These are phyloP conservation scores for Anagyrus pseudococci DNA, from an alignment of 2,888 invertebrate genomes.

Conservation along the genomic window DNA sequence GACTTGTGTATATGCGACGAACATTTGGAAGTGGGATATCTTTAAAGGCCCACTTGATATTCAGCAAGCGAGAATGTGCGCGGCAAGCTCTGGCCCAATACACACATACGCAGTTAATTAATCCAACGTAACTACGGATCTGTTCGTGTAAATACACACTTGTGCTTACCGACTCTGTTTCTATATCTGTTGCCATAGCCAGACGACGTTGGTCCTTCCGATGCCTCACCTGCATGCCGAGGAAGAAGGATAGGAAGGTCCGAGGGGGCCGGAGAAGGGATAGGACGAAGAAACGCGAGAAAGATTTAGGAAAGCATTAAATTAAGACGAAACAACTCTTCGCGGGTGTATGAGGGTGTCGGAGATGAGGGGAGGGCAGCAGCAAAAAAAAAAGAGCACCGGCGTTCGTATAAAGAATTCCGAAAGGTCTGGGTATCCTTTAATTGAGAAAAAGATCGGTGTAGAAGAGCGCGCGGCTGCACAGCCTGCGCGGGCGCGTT, in stretches of 20 bases:
- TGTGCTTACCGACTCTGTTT: conserved; percentile 42
- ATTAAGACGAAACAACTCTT: conserved; percentile 20
- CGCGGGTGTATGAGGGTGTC: neutral
- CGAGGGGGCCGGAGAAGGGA: neutral
- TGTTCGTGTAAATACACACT: conserved; percentile 45
- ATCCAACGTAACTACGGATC: conserved; percentile 45
- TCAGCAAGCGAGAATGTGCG: conserved; percentile 40
- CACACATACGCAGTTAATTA: conserved; percentile 49
- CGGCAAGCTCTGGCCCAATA: no score
- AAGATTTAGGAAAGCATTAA: conserved; percentile 35
- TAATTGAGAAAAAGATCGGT: conserved; percentile 24
- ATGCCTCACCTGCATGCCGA: no score
- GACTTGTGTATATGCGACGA: neutral
- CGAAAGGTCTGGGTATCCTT: no score
- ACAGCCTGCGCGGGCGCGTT: conserved; percentile 20
- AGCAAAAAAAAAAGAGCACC: no score
- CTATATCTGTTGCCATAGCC: conserved; percentile 45
- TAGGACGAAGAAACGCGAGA: no score
- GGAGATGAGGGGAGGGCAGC: no score
- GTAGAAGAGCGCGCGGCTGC: neutral
- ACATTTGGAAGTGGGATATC: neutral
- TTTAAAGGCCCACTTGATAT: conserved; percentile 44
- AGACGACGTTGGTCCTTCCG: no score
- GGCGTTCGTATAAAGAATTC: no score
- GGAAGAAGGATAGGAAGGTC: neutral